phyloP scores from a whole-genome alignment of 2,113 vertebrate species.

The Siphamia tubifer region DNA sequence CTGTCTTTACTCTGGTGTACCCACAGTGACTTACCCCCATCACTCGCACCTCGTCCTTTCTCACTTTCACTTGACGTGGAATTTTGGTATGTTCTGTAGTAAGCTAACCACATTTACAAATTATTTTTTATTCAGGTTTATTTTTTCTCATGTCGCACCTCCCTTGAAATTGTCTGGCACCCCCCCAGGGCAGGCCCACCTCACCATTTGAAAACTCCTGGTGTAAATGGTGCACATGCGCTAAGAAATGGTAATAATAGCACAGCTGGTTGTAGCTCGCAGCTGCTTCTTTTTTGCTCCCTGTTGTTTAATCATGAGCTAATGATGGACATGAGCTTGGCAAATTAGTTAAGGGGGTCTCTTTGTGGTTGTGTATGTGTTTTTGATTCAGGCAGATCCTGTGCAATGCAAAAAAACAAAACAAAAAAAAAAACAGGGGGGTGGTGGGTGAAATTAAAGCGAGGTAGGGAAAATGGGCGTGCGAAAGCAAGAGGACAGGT shows the following conservation, averaged over 20 bases:
- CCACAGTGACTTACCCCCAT: too few relatives aligned
- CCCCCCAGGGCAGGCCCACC: too few relatives aligned
- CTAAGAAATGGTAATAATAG: constrained; percentile 15
- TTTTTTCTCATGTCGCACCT: too few relatives aligned
- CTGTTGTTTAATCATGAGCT: constrained; percentile 35
- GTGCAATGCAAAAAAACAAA: not conserved
- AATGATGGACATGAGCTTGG: constrained; percentile 33
- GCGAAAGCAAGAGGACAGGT: not conserved
- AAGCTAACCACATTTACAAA: too few relatives aligned
- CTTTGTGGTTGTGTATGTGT: not conserved
- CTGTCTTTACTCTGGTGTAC: too few relatives aligned
- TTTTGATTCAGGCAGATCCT: not conserved
- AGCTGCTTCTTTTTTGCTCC: constrained; percentile 50
- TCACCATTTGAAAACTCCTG: too few relatives aligned
- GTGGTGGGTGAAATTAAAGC: not conserved
- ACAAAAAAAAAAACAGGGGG: not conserved
- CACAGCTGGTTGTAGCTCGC: constrained; percentile 41
- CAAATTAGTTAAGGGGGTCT: constrained; percentile 2
- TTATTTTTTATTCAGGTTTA: too few relatives aligned
- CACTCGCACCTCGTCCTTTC: too few relatives aligned
- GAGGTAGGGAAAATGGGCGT: not conserved
- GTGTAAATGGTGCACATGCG: not conserved
- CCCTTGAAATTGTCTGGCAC: too few relatives aligned
- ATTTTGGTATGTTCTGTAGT: too few relatives aligned
- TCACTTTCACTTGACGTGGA: too few relatives aligned